Conservation (phyloP, 2,113 vertebrate genomes). For the Ivindomyrus marchei region DNA sequence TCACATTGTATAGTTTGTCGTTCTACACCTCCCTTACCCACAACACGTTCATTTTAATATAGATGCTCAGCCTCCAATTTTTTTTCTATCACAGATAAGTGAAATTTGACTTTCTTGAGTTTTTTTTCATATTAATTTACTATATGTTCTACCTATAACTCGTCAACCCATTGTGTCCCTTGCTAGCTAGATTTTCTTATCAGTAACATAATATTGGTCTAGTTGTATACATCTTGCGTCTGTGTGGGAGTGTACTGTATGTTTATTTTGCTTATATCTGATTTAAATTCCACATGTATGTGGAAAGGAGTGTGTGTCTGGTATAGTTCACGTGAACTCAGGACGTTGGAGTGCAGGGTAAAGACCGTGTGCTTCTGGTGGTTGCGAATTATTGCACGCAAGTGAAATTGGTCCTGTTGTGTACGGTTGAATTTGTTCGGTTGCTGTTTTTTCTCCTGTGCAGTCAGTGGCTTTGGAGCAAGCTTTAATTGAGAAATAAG, state of each 20-base stretch:
- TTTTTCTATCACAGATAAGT: background rate
- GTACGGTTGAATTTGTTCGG: background rate
- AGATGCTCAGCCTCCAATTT: background rate
- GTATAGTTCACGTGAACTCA: background rate
- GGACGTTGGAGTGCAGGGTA: background rate
- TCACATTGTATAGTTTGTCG: background rate
- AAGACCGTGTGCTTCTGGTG: background rate
- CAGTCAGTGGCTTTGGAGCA: background rate
- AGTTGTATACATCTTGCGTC: background rate
- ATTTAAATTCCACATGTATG: background rate
- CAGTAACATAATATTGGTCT: background rate
- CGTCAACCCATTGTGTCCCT: background rate
- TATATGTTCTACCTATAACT: background rate
- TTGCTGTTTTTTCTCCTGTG: background rate
- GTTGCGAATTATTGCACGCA: background rate
- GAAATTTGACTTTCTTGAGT: background rate
- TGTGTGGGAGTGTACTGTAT: background rate
- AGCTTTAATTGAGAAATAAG: background rate
- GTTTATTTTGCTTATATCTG: background rate
- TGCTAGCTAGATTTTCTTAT: background rate
- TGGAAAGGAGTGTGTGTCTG: background rate
- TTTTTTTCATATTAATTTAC: background rate
- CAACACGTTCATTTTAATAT: background rate
- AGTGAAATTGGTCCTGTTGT: background rate
- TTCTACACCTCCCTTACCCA: background rate